Conservation (phyloP, 1,140 invertebrate species). For the Cydia fagiglandana region DNA sequence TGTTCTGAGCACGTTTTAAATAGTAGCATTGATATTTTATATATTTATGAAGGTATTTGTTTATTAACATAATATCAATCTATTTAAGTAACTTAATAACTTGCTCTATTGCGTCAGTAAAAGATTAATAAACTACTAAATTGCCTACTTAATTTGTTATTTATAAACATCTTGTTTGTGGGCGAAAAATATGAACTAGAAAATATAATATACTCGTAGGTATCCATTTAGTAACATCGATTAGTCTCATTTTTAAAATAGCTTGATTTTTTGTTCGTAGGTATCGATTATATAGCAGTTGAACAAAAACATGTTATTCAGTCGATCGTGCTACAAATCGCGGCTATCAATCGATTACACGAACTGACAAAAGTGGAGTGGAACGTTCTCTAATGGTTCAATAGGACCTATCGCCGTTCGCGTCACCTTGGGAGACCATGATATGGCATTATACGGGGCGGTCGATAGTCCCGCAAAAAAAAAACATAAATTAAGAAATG, state of each 20-base stretch:
- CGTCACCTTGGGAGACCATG: constrained; percentile 25
- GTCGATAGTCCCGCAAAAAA: constrained; percentile 15
- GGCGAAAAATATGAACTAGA: not conserved
- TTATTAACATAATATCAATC: not conserved
- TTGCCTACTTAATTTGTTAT: not conserved
- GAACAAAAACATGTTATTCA: constrained; percentile 13
- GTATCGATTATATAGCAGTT: constrained; percentile 6
- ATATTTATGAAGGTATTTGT: not conserved
- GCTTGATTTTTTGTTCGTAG: not conserved
- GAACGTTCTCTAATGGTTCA: constrained; percentile 22
- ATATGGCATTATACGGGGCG: not conserved
- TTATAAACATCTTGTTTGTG: not conserved
- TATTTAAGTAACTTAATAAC: not conserved
- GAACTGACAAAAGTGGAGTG: constrained; percentile 11
- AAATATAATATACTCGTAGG: too few species aligned
- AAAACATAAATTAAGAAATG: constrained; percentile 2
- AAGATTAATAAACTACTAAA: not conserved
- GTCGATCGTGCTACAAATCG: constrained; percentile 14
- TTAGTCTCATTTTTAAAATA: not conserved
- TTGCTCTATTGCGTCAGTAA: not conserved
- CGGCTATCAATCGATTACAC: constrained; percentile 6
- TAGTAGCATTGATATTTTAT: not conserved
- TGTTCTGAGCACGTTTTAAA: not conserved
- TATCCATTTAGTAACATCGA: not conserved
- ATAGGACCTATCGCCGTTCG: constrained; percentile 21